These are phyloP conservation scores for Hoplias malabaricus DNA, from an alignment of 2,113 vertebrate genomes.

Conservation along the genomic window DNA sequence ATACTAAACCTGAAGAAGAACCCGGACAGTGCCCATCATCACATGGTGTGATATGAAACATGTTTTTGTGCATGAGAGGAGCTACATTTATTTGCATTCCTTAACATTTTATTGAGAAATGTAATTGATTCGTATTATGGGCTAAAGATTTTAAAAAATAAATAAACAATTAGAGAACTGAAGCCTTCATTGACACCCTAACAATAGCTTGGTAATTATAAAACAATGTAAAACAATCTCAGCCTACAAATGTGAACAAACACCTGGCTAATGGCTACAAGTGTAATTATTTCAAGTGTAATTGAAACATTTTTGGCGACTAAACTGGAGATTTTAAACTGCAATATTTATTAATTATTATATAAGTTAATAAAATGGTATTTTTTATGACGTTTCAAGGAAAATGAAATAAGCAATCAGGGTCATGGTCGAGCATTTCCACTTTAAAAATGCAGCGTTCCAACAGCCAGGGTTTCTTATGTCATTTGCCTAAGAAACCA, in stretches of 20 bases:
- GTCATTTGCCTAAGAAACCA: too few species aligned
- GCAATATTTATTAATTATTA: too few species aligned
- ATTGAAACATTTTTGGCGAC: background rate
- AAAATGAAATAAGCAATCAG: too few species aligned
- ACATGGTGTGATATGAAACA: background rate
- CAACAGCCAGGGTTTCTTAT: too few species aligned
- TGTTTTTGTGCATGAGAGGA: constrained; percentile 5
- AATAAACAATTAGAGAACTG: background rate
- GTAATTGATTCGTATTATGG: background rate
- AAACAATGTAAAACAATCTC: background rate
- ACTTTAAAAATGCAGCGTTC: too few species aligned
- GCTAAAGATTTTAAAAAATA: background rate
- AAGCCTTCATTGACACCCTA: background rate
- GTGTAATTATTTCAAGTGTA: background rate
- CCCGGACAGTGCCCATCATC: background rate
- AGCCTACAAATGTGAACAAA: background rate
- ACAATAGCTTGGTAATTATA: background rate
- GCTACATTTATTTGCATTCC: background rate
- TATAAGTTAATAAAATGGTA: too few species aligned
- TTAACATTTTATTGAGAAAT: too few species aligned
- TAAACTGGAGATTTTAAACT: background rate
- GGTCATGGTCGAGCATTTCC: too few species aligned
- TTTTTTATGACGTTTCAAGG: too few species aligned
- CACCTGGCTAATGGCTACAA: background rate
- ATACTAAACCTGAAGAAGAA: background rate